Evolutionary conservation across 2,888 invertebrate species (phyloP), one percentile per base, ranked within the genome.

Genomic region (Hirtodrosophila trivittata): DNA sequence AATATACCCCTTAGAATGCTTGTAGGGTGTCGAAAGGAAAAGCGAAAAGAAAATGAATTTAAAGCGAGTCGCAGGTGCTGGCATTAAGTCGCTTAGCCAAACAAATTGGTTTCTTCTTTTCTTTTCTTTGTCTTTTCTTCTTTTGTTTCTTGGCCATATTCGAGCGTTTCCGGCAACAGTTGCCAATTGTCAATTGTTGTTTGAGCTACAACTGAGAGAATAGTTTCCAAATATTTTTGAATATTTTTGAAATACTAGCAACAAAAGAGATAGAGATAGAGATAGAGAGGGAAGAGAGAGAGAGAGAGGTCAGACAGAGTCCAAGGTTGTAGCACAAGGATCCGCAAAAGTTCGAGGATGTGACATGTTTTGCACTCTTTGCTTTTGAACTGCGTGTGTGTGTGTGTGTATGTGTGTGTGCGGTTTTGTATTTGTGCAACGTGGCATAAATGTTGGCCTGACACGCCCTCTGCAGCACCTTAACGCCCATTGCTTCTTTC

Each of bases 401-500:
- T 38, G 7, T 16, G 38, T 38, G 9, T 43, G 43, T 30, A 6
- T 30, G 28, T 58, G 46, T 51, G 47, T 70, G 54, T 49, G 64
- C 37, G 51, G 60, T 65, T 82, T 83, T 80, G 80, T 80, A 66
- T 77, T 80, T 80, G 83, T 83, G 77, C 80, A 80, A 63, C 83
- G 83, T 80, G 67, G 77, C 80, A 71, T 66, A 68, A 68, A 73
- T 62, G 73, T 71, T 55, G 55, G 67, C 57, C 51, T 56, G 55
- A 41, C 54, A 43, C 55, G 28, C 45, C 41, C 12, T 41, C 45
- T 12, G 8, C 52, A 33, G 3, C 49, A 35, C 38, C 6, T 28
- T 8, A 32, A 18, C 28, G 9, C 32, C 33, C 35, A 41, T 18
- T 25, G 7, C 21, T 30, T 30, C 47, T 28, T 42, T 18, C 41